Conservation (phyloP, 53 echinoderm and acorn worm genomes). For the Luidia sarsii region DNA sequence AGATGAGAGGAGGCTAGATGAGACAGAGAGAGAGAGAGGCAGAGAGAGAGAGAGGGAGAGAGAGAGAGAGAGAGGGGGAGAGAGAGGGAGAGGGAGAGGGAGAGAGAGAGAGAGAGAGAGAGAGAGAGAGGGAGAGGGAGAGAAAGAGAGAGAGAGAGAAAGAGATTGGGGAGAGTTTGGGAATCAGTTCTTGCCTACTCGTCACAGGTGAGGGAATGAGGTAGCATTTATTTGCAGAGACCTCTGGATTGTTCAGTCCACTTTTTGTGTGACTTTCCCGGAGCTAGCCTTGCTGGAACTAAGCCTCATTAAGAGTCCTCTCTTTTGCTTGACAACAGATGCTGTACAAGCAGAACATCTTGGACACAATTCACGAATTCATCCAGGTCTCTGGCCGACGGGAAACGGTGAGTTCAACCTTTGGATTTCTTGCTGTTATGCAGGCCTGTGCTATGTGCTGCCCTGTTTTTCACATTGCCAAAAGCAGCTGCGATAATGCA, state of each 20-base stretch:
- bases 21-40: neutral
- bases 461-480: too few relatives aligned
- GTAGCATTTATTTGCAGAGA: too few relatives aligned
- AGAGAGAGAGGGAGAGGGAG: slow-evolving; percentile 78
- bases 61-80: neutral
- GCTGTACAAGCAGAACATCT: slow-evolving; percentile 82
- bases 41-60: neutral
- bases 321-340: too few relatives aligned
- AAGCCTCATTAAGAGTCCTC: too few relatives aligned
- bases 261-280: too few relatives aligned
- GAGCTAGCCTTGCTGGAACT: too few relatives aligned
- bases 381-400: slow-evolving; percentile 73
- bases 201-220: too few relatives aligned
- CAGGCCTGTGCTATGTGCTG: too few relatives aligned
- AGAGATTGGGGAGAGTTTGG: neutral
- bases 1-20: neutral
- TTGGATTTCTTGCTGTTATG: too few relatives aligned
- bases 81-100: neutral
- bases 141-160: neutral
- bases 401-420: slow-evolving; percentile 68
- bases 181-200: too few relatives aligned
- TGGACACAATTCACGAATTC: slow-evolving; percentile 91
- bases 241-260: too few relatives aligned
- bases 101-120: neutral
- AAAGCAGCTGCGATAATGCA: too few relatives aligned